Conservation (phyloP, 2,797 vertebrate species). For the Psittacula derbiana region DNA sequence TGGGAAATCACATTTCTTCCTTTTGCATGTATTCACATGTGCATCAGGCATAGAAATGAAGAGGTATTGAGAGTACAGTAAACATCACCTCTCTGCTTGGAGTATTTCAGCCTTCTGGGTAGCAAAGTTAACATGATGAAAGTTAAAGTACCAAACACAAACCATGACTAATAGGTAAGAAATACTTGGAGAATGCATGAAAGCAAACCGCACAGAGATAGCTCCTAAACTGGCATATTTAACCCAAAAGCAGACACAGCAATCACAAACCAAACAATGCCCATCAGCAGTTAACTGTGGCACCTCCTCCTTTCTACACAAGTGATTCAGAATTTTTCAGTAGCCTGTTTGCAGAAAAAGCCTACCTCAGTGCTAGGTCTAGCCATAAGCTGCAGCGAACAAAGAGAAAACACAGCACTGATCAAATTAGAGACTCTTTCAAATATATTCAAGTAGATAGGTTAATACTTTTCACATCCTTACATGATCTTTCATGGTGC, state of each 20-base stretch:
- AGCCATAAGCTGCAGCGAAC: not conserved
- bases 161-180: slow-evolving; percentile 7
- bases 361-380: not conserved
- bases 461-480: not conserved
- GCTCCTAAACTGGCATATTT: not conserved
- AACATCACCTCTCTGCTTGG: not conserved
- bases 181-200: slow-evolving; percentile 30
- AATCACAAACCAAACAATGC: not conserved
- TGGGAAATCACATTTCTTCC: not conserved
- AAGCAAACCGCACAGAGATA: not conserved
- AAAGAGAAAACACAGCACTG: not conserved
- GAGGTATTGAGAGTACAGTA: not conserved
- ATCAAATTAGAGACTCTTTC: not conserved
- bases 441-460: not conserved
- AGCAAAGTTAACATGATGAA: not conserved
- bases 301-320: not conserved
- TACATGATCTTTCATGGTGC: not conserved
- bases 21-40: not conserved
- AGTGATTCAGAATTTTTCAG: not conserved
- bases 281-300: not conserved
- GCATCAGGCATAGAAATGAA: not conserved
- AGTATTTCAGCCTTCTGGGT: not conserved
- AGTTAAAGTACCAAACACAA: not conserved
- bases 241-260: not conserved
- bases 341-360: not conserved